A percentile compares a stretch with the other conserved stretches of the same genome.
Evolutionary conservation across 2,113 vertebrate genomes (phyloP).

Genomic region (Miniopterus natalensis): DNA sequence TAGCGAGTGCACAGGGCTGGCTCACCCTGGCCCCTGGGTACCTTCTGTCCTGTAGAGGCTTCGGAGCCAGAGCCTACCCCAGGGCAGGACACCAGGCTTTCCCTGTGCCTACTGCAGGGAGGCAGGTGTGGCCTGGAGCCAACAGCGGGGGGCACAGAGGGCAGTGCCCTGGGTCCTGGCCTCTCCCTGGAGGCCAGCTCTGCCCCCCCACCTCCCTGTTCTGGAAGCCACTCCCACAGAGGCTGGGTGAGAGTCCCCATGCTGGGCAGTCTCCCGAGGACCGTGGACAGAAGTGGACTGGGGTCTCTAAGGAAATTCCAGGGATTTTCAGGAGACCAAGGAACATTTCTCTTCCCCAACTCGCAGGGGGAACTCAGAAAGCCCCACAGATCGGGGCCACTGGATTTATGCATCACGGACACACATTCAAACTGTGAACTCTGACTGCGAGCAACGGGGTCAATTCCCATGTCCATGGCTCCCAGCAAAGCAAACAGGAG

Average conservation of each 20-base stretch:
- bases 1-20: neutral
- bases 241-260: fast-evolving
- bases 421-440: neutral
- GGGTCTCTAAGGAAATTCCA: neutral
- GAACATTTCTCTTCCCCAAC: neutral
- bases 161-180: neutral
- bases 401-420: neutral
- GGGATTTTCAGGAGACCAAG: neutral
- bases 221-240: too few relatives aligned
- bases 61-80: neutral
- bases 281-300: neutral
- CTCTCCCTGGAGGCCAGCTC: neutral
- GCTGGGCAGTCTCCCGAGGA: neutral
- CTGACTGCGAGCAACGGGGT: neutral
- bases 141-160: neutral
- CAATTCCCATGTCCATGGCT: neutral
- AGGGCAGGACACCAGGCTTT: neutral
- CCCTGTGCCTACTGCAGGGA: fast-evolving
- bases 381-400: neutral
- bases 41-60: neutral
- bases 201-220: neutral
- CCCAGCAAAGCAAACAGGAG: slow-evolving; percentile 3
- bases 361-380: neutral
- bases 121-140: neutral
- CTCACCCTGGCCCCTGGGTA: neutral